Conservation (phyloP, 2,797 vertebrate genomes). For the Rhyacichthys aspro region DNA sequence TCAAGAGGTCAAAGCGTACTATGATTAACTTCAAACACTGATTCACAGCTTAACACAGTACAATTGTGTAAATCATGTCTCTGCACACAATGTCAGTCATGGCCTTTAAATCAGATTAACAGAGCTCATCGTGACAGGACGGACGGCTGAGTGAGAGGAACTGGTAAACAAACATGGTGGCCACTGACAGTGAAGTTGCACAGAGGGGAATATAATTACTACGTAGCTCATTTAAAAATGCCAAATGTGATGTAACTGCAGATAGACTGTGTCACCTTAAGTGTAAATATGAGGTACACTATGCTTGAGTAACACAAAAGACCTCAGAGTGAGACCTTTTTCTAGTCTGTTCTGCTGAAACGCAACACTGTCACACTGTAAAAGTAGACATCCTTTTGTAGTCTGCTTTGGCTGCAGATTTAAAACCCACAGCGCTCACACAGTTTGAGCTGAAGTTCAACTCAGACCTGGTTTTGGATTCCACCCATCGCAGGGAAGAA, state of each 20-base stretch:
- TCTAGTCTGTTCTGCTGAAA: background rate
- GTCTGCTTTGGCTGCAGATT: constrained; percentile 26
- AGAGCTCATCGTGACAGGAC: constrained; percentile 17
- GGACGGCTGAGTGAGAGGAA: constrained; percentile 5
- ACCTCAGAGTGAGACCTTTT: background rate
- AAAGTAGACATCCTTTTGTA: constrained; percentile 18
- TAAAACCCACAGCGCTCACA: constrained; percentile 23
- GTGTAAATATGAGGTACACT: background rate
- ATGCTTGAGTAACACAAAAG: background rate
- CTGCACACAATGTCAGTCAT: background rate
- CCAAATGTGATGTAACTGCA: background rate
- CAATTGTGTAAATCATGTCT: constrained; percentile 9
- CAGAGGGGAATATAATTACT: too few species aligned
- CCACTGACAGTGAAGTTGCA: too few species aligned
- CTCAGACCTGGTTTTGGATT: constrained; percentile 20
- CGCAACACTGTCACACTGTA: constrained; percentile 3
- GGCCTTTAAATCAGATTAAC: constrained; percentile 33
- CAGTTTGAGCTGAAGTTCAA: constrained; percentile 11
- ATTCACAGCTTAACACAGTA: background rate
- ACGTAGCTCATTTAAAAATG: constrained; percentile 3
- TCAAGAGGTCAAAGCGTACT: too few species aligned
- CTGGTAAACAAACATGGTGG: too few species aligned
- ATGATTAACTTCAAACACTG: background rate
- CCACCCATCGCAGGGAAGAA: constrained; percentile 18
- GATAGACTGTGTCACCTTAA: too few species aligned